Conservation (phyloP, 2,797 vertebrate species). For the Hipposideros larvatus region DNA sequence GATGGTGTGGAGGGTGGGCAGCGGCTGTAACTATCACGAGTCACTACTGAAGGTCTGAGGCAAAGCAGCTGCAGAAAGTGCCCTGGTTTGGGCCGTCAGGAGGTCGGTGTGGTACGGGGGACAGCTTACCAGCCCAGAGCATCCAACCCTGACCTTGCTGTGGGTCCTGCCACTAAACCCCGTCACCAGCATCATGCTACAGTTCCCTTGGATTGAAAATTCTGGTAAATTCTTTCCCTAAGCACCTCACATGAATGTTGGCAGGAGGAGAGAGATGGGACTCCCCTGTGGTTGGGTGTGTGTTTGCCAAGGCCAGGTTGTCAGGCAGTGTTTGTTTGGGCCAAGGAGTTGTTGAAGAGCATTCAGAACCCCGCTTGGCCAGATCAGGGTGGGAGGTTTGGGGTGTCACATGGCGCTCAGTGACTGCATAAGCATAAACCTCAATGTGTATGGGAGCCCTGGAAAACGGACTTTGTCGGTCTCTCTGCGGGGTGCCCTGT, state of each 20-base stretch:
- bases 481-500: neutral
- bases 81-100: rapidly evolving
- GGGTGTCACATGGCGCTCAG: rapidly evolving
- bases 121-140: neutral
- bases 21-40: neutral
- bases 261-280: neutral
- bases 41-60: neutral
- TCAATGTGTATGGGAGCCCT: neutral
- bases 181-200: rapidly evolving
- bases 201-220: neutral
- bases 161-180: rapidly evolving
- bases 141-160: rapidly evolving
- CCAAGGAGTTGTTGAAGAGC: neutral
- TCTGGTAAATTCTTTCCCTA: neutral
- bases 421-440: rapidly evolving
- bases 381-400: neutral
- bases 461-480: rapidly evolving
- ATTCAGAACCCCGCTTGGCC: neutral
- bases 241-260: rapidly evolving
- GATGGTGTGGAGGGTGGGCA: neutral
- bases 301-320: neutral
- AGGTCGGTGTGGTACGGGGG: rapidly evolving
- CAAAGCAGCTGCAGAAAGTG: rapidly evolving
- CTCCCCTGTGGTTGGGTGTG: neutral
- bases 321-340: neutral